Evolutionary conservation across 2,888 invertebrate species (phyloP).

Genomic region (Brachylomia viminalis): DNA sequence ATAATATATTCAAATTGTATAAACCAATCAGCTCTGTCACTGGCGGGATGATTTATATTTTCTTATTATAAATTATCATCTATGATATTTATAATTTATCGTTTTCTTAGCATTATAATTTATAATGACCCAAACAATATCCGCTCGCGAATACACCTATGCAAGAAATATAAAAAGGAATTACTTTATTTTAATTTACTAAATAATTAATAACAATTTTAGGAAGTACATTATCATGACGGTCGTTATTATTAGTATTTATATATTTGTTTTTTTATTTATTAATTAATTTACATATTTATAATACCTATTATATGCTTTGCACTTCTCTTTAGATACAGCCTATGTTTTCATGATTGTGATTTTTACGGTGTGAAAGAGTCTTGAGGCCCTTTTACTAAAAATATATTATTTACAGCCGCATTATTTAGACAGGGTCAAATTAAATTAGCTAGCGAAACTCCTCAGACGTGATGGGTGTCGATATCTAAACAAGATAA

Average conservation of each 20-base stretch:
- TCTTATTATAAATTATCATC: slow-evolving; percentile 60
- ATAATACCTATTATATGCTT: slow-evolving; percentile 67
- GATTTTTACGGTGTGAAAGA: slow-evolving; percentile 53
- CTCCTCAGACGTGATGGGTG: not conserved
- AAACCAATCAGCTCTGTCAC: slow-evolving; percentile 41
- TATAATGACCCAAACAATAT: slow-evolving; percentile 68
- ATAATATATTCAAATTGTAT: slow-evolving; percentile 55
- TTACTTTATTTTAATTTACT: slow-evolving; percentile 69
- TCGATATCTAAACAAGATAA: not conserved
- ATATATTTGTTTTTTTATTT: slow-evolving; percentile 59
- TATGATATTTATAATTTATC: slow-evolving; percentile 65
- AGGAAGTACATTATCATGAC: slow-evolving; percentile 76
- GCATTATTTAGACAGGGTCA: not conserved
- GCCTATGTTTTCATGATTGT: slow-evolving; percentile 60
- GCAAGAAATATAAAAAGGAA: slow-evolving; percentile 67
- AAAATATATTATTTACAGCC: slow-evolving; percentile 42
- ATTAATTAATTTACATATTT: slow-evolving; percentile 65
- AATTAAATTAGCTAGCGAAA: not conserved
- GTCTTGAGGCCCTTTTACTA: slow-evolving; percentile 31
- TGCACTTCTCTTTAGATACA: slow-evolving; percentile 69
- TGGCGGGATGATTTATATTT: slow-evolving; percentile 38
- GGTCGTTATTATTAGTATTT: slow-evolving; percentile 63
- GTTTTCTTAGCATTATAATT: slow-evolving; percentile 53
- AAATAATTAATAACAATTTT: slow-evolving; percentile 81
- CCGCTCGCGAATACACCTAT: slow-evolving; percentile 67